A percentile compares a stretch with the other conserved stretches of the same genome.
Evolutionary conservation across 2,113 vertebrate genomes (phyloP).

Genomic region (Microcebus jonahi): DNA sequence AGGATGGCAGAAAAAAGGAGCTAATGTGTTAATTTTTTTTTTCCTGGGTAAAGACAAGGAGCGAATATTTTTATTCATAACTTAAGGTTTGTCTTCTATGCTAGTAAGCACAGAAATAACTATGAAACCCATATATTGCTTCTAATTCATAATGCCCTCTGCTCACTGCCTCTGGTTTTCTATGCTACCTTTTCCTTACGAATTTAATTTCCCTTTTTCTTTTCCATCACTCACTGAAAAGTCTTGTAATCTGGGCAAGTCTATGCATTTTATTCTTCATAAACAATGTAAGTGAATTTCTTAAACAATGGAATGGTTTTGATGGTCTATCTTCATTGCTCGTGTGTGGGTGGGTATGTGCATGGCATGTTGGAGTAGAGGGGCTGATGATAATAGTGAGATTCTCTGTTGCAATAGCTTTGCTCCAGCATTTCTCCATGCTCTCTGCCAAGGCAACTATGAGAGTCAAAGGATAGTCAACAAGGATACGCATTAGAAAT

Average conservation of each 20-base stretch:
- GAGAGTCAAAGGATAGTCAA: not conserved
- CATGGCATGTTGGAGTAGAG: not conserved
- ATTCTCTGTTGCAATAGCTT: not conserved
- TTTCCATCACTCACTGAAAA: not conserved
- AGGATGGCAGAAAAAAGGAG: not conserved
- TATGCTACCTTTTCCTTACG: not conserved
- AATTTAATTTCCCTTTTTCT: not conserved
- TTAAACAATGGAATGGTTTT: not conserved
- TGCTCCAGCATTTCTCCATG: not conserved
- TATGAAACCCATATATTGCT: constrained; percentile 13
- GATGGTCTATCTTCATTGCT: no score
- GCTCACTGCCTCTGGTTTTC: not conserved
- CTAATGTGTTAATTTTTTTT: not conserved
- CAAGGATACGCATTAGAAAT: not conserved
- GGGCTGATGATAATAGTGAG: rapidly evolving
- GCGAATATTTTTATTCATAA: constrained; percentile 16
- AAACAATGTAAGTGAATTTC: not conserved
- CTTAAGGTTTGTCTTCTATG: not conserved
- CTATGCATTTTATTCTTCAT: constrained; percentile 12
- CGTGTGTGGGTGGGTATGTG: not conserved
- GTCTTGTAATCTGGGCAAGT: rapidly evolving
- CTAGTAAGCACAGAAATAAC: not conserved
- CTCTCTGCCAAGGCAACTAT: not conserved
- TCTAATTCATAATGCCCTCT: not conserved
- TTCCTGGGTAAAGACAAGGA: not conserved